Base-by-base conservation (phyloP, 2,797 vertebrate species). In the Buphagus erythrorhynchus region DNA sequence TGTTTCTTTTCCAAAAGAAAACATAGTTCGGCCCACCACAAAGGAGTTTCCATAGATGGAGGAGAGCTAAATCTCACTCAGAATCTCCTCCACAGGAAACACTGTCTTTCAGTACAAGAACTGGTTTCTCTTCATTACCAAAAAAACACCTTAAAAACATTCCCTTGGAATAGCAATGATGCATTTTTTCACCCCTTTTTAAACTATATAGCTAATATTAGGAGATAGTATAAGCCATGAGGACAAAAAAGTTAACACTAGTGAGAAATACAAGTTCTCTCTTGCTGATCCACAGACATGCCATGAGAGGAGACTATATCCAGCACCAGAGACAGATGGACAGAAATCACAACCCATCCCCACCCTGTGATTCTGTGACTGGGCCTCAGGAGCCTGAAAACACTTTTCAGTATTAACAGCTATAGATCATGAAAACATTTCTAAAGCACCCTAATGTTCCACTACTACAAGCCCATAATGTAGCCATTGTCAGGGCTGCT, bases 1-100 rank as follows among this genome's bases (percentile, higher is more conserved):
- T 78, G 55, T 74, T 96, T 79, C 71, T 48, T 78, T 94, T 88
- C 69, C 49, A 68, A 92, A 92, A 55, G 40, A 51, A 88, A 96
- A 55, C 16, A 80, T 16, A 22, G 49, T 25, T 86, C 1, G 0
- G 73, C 57, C 66, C 43, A 94, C 62, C 15, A 0, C 88, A 94
- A 71, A 19, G 40, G 43, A 92, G 8, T 10, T 78, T 36, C 42
- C 48, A 46, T 43, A 86, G 42, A 79, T 46, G 38, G 24, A 59
- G 16, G 16, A 73, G 8, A 78, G 24, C 29, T 45, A 38, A 35
- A n/a, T 15, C 38, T 36, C 42, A 54, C 57, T 7, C 4, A 38
- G 49, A 52, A 26, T 7, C 31, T 82, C 26, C 54, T 76, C 62
- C 63, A 43, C 40, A 73, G 55, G 33, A 90, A 84, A 33, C 1